Conservation (phyloP, 2,888 invertebrate genomes). For the Cheilosia urbana region DNA sequence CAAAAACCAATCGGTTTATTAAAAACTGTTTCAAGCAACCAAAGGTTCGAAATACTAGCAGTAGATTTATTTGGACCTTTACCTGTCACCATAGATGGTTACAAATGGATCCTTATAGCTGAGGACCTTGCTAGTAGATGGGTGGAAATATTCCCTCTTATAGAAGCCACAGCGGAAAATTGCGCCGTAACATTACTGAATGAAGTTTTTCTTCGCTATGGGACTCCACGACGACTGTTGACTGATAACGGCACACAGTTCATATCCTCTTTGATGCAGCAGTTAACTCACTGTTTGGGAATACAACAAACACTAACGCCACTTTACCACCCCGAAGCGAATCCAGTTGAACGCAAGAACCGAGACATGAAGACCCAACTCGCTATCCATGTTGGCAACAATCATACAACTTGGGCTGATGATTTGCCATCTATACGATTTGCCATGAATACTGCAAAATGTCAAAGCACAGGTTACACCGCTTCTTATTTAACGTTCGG, state of each 20-base stretch:
- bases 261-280: too few species aligned
- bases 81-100: slow-evolving; percentile 48
- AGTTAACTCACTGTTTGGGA: too few species aligned
- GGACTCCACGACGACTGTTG: slow-evolving; percentile 78
- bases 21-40: slow-evolving; percentile 62
- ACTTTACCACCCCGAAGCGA: too few species aligned
- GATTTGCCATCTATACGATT: too few species aligned
- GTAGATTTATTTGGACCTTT: slow-evolving; percentile 70
- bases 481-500: too few species aligned
- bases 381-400: too few species aligned
- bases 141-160: slow-evolving; percentile 78
- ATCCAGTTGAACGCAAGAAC: too few species aligned
- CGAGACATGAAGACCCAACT: too few species aligned
- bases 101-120: slow-evolving; percentile 77
- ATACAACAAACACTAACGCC: too few species aligned
- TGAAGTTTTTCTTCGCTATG: slow-evolving; percentile 80
- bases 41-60: slow-evolving; percentile 71
- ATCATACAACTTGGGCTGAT: too few species aligned
- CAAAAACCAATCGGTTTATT: slow-evolving; percentile 69
- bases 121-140: slow-evolving; percentile 77
- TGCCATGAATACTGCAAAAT: too few species aligned
- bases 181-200: slow-evolving; percentile 78
- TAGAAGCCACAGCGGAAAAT: slow-evolving; percentile 77
- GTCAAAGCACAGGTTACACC: too few species aligned
- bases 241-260: slow-evolving; percentile 81